Evolutionary conservation across 37 sponge, comb jelly and placozoan species (phyloP).

Genomic region (Haliclona indistincta): DNA sequence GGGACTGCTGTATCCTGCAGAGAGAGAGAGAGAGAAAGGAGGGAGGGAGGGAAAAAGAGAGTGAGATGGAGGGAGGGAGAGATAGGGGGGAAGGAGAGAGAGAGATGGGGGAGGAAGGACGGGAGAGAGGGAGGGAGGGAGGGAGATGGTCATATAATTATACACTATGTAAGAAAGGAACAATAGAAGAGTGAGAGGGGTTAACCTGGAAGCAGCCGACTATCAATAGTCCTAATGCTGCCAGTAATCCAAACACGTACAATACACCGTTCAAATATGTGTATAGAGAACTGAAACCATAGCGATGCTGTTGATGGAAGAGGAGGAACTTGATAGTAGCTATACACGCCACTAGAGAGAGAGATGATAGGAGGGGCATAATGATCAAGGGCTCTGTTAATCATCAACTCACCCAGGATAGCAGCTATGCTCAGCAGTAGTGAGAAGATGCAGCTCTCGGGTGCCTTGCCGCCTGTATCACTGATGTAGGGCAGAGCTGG

Average conservation of each 20-base stretch:
- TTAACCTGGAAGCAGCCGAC: constrained; percentile 71
- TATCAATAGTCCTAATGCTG: constrained; percentile 44
- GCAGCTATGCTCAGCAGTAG: constrained; percentile 40
- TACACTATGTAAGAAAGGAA: too few species aligned
- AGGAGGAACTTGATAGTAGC: constrained; percentile 11
- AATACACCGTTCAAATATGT: too few species aligned
- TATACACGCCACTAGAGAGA: constrained; percentile 5
- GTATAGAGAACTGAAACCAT: not conserved
- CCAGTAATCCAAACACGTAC: constrained; percentile 20
- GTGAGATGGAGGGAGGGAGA: too few species aligned
- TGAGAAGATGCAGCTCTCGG: constrained; percentile 81
- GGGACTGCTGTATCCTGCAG: constrained; percentile 34
- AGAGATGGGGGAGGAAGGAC: not conserved
- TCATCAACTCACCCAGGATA: constrained; percentile 46
- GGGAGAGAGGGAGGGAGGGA: too few species aligned
- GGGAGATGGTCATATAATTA: too few species aligned
- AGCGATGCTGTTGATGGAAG: not conserved
- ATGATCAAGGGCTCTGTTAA: too few species aligned
- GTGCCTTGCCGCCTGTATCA: constrained; percentile 70
- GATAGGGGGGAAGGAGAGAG: not conserved
- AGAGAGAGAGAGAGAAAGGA: not conserved
- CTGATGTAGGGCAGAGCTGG: constrained; percentile 62
- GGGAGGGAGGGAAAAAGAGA: not conserved
- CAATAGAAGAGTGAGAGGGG: not conserved
- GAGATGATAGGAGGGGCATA: too few species aligned